Percentiles rank a stretch among this genome's conserved stretches.
Conservation (phyloP, 2,888 invertebrate species). For the Cinara cedri region DNA sequence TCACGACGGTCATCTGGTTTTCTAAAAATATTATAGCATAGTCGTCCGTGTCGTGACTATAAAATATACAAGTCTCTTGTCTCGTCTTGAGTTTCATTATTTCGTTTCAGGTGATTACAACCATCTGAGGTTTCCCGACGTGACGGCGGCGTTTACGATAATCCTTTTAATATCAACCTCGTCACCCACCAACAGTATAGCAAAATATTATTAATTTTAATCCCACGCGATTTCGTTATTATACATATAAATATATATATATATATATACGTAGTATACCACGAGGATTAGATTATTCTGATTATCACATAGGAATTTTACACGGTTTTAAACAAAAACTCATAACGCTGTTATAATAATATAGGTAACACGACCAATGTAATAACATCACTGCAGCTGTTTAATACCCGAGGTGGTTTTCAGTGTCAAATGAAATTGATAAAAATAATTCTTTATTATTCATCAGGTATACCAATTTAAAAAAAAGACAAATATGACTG, state of each 20-base stretch:
- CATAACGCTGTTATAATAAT: not conserved
- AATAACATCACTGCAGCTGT: too few relatives aligned
- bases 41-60: too few relatives aligned
- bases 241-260: too few relatives aligned
- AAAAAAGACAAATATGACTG: too few relatives aligned
- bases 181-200: not conserved
- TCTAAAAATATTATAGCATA: too few relatives aligned
- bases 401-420: too few relatives aligned
- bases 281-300: not conserved
- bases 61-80: not conserved
- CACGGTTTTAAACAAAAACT: not conserved
- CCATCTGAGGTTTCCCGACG: not conserved
- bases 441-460: too few relatives aligned
- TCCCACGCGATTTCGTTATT: not conserved
- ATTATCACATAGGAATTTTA: not conserved
- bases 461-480: not conserved
- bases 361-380: too few relatives aligned
- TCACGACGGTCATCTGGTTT: too few relatives aligned
- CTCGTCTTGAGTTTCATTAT: not conserved
- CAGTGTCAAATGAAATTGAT: too few relatives aligned
- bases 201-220: slow-evolving; percentile 2
- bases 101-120: not conserved
- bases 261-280: too few relatives aligned
- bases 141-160: not conserved
- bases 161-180: not conserved